These are phyloP conservation scores for Strix uralensis DNA, from an alignment of 2,113 vertebrate species.

Conservation along the genomic window DNA sequence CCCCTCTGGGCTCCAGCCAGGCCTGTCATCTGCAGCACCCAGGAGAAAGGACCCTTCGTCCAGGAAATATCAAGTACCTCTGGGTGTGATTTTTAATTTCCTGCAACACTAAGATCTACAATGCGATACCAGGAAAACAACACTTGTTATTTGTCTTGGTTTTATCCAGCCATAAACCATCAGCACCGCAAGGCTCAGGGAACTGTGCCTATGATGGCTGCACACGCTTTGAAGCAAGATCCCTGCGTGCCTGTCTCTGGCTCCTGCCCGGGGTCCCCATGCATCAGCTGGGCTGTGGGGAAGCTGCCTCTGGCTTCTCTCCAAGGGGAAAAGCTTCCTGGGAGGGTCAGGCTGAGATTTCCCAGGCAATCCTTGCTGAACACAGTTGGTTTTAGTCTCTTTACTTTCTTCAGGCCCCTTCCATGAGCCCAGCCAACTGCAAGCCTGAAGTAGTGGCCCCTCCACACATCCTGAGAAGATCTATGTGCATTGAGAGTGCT, in stretches of 20 bases:
- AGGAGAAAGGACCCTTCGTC: background rate
- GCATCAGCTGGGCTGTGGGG: background rate
- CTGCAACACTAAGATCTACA: background rate
- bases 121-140: background rate
- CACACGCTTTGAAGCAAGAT: background rate
- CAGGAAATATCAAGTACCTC: background rate
- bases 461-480: background rate
- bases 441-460: background rate
- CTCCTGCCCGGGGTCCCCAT: background rate
- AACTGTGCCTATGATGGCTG: background rate
- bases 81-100: background rate
- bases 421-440: background rate
- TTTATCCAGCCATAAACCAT: background rate
- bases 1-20: background rate
- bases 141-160: background rate
- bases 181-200: background rate
- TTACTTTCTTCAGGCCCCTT: background rate
- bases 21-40: background rate
- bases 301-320: background rate
- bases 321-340: background rate
- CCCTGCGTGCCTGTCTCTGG: background rate
- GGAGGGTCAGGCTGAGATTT: background rate
- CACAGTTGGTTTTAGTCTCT: background rate
- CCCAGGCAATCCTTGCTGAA: background rate
- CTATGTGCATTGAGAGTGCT: accelerated